Conservation (phyloP, 1,140 invertebrate genomes). For the Delia radicum region DNA sequence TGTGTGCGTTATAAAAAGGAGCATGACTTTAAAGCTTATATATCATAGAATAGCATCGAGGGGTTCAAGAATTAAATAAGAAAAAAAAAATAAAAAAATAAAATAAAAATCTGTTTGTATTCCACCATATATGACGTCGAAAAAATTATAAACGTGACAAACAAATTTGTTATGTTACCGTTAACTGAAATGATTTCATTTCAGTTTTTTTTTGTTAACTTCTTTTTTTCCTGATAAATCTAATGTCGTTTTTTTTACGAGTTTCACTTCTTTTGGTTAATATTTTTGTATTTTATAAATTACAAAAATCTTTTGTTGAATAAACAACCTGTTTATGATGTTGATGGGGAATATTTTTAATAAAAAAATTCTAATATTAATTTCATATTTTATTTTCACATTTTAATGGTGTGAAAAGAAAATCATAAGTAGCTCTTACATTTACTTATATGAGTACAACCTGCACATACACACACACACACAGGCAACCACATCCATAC, state of each 20-base stretch:
- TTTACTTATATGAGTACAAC: background rate
- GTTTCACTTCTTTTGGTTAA: too few relatives aligned
- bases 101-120: background rate
- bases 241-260: background rate
- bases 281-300: background rate
- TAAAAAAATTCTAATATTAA: slow-evolving; percentile 8
- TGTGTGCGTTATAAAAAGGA: background rate
- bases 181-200: background rate
- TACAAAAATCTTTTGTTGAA: background rate
- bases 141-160: slow-evolving; percentile 42
- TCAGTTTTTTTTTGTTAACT: too few relatives aligned
- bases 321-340: slow-evolving; percentile 2
- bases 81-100: too few relatives aligned
- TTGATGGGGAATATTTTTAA: background rate
- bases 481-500: background rate
- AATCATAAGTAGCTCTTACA: background rate
- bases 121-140: background rate
- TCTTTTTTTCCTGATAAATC: background rate
- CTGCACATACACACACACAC: background rate
- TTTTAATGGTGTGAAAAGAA: background rate
- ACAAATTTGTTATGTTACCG: slow-evolving; percentile 38
- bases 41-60: too few relatives aligned
- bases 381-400: slow-evolving; percentile 10
- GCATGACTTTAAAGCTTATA: background rate
- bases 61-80: background rate